phyloP scores from a whole-genome alignment of 2,888 invertebrate genomes.

The Glaucopsyche alexis region DNA sequence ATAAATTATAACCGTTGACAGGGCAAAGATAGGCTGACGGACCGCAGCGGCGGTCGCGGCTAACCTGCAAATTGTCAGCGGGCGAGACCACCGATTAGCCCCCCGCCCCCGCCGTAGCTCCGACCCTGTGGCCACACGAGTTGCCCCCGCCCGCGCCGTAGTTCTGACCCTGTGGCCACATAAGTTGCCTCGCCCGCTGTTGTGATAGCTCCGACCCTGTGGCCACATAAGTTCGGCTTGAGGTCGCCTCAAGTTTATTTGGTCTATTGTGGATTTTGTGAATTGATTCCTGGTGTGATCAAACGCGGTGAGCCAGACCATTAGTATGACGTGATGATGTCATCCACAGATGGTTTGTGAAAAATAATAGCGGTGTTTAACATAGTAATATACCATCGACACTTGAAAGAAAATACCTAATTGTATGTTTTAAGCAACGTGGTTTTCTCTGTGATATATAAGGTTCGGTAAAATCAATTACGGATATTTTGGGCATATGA shows the following conservation, averaged over 20 bases:
- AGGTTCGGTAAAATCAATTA: too few relatives aligned
- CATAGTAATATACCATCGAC: too few relatives aligned
- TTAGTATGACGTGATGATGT: neutral
- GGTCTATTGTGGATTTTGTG: constrained; percentile 1
- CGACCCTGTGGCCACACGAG: constrained; percentile 33
- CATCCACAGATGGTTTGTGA: too few relatives aligned
- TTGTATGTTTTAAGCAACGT: neutral
- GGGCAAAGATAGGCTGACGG: constrained; percentile 41
- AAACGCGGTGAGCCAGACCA: neutral
- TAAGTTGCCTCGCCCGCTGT: constrained; percentile 48
- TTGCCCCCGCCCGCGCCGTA: constrained; percentile 47
- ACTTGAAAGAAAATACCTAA: too few relatives aligned
- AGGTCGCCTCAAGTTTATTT: constrained; percentile 13
- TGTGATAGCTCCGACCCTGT: constrained; percentile 31
- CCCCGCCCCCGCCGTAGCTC: constrained; percentile 38
- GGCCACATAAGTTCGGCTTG: constrained; percentile 30
- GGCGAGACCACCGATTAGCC: constrained; percentile 57
- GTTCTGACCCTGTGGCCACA: constrained; percentile 32
- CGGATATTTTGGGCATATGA: too few relatives aligned
- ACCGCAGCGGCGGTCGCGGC: constrained; percentile 48
- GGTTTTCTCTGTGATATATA: neutral
- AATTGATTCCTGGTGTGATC: neutral
- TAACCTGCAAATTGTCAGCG: constrained; percentile 60
- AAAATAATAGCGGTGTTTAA: too few relatives aligned
- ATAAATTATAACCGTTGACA: constrained; percentile 38